phyloP scores from a whole-genome alignment of 2,888 invertebrate genomes.

The Polydrusus cervinus region DNA sequence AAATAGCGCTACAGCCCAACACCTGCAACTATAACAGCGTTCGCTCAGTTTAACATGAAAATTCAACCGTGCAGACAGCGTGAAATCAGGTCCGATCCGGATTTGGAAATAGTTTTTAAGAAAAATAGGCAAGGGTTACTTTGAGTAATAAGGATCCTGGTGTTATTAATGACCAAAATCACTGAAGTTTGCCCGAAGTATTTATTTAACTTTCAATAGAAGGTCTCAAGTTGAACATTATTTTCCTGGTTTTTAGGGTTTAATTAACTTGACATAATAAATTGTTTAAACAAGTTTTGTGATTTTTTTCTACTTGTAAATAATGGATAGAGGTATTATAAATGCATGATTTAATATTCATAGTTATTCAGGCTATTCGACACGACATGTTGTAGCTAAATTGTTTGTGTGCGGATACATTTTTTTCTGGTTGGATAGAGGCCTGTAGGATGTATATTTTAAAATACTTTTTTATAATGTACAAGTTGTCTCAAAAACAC shows the following conservation, averaged over 20 bases:
- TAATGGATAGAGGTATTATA: no score
- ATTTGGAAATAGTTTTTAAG: conserved; percentile 37
- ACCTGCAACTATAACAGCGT: conserved; percentile 44
- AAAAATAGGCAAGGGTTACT: conserved; percentile 13
- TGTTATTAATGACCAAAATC: conserved; percentile 1
- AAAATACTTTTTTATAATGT: no score
- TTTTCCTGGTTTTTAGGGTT: not conserved
- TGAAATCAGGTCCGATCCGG: conserved; percentile 18
- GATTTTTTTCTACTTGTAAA: not conserved
- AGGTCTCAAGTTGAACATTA: not conserved
- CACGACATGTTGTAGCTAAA: no score
- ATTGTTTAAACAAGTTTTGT: not conserved
- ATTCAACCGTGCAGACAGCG: conserved; percentile 22
- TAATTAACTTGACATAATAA: not conserved
- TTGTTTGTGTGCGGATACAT: no score
- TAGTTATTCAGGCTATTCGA: no score
- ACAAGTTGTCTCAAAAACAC: no score
- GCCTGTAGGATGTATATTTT: no score
- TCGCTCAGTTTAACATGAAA: conserved; percentile 36
- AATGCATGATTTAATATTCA: no score
- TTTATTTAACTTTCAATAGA: conserved; percentile 7
- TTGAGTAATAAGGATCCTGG: conserved; percentile 2
- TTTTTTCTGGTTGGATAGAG: no score
- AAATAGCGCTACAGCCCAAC: conserved; percentile 40
- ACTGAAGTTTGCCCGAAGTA: not conserved